phyloP scores from a whole-genome alignment of 2,113 vertebrate species.

The Podiceps cristatus region DNA sequence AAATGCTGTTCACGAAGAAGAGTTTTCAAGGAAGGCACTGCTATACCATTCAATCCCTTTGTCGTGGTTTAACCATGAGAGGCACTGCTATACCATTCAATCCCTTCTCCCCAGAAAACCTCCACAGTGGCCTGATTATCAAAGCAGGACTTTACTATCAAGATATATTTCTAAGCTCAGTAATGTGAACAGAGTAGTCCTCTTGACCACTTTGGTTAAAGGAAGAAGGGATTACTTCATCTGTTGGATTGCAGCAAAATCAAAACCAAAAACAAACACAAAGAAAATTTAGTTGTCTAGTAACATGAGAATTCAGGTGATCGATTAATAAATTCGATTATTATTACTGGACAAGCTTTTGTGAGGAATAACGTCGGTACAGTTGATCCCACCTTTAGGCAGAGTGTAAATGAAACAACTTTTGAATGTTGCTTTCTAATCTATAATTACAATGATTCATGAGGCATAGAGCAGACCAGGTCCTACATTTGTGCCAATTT shows the following conservation, averaged over 20 bases:
- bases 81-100: not conserved
- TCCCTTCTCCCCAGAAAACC: accelerated
- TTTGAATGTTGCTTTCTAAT: not conserved
- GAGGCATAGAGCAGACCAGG: not conserved
- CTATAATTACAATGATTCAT: conserved; percentile 34
- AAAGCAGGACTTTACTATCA: not conserved
- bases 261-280: not conserved
- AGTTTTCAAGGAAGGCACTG: not conserved
- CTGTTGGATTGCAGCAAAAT: not conserved
- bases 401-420: not conserved
- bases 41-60: too few relatives aligned
- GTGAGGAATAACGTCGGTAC: not conserved
- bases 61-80: too few relatives aligned
- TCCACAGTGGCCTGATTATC: not conserved
- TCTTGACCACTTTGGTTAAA: not conserved
- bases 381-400: not conserved
- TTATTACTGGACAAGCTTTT: not conserved
- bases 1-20: not conserved
- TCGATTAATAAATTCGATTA: not conserved
- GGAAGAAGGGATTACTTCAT: not conserved
- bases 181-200: not conserved
- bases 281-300: not conserved
- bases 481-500: conserved; percentile 14
- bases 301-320: not conserved
- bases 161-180: not conserved